Evolutionary conservation across 2,888 invertebrate genomes (phyloP).

Genomic region (Tetheella fluctuosa): DNA sequence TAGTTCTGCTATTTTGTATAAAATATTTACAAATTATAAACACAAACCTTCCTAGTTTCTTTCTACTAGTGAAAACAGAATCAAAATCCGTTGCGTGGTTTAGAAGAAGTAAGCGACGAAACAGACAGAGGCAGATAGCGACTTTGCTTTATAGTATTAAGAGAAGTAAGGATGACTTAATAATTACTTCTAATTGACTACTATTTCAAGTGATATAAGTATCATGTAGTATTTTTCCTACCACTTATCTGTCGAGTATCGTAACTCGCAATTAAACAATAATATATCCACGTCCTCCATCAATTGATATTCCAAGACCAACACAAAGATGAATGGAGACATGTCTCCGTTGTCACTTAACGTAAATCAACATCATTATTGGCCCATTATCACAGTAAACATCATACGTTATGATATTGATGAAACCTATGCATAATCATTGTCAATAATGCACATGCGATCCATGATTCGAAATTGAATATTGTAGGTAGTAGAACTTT

Average conservation of each 20-base stretch:
- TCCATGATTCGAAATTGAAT: background rate
- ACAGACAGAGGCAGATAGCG: no score
- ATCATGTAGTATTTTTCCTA: background rate
- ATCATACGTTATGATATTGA: background rate
- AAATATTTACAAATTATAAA: no score
- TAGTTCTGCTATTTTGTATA: no score
- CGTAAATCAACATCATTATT: conserved; percentile 17
- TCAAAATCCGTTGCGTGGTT: no score
- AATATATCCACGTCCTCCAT: background rate
- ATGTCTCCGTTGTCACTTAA: conserved; percentile 10
- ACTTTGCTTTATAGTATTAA: no score
- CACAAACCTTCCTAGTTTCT: no score
- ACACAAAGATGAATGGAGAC: conserved; percentile 6
- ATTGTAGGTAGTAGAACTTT: no score
- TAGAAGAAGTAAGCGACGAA: no score
- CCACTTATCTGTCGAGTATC: background rate
- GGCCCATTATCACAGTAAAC: conserved; percentile 9
- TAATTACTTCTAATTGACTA: background rate
- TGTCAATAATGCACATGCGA: background rate
- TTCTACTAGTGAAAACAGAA: no score
- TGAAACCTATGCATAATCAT: background rate
- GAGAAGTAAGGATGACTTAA: no score
- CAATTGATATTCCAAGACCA: conserved; percentile 9
- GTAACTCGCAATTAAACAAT: background rate
- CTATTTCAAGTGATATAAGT: background rate